phyloP scores from a whole-genome alignment of 2,113 vertebrate genomes.

The Rhinoptilus africanus region DNA sequence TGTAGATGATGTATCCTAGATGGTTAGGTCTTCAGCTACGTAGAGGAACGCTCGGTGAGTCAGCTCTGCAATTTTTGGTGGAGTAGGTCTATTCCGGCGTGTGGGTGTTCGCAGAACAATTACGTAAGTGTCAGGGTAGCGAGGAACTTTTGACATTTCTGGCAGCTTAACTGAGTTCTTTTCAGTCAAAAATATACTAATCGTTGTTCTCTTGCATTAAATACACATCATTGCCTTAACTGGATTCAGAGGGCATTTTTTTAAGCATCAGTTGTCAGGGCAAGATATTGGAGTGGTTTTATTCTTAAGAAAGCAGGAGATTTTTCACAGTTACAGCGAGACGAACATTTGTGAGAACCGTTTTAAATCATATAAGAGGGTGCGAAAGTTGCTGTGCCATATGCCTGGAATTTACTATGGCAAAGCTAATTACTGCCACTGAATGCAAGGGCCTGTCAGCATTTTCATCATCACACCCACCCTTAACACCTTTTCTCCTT shows the following conservation, averaged over 20 bases:
- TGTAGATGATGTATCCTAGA: conserved; percentile 45
- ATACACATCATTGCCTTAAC: conserved; percentile 61
- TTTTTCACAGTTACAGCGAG: conserved; percentile 35
- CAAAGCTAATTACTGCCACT: conserved; percentile 42
- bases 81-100: conserved; percentile 77
- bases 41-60: conserved; percentile 71
- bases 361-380: conserved; percentile 22
- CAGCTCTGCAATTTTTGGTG: conserved; percentile 71
- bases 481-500: background rate
- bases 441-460: conserved; percentile 1
- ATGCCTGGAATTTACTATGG: conserved; percentile 51
- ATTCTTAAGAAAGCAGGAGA: conserved; percentile 41
- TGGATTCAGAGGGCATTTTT: conserved; percentile 48
- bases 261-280: conserved; percentile 49
- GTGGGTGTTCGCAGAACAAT: conserved; percentile 78
- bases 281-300: conserved; percentile 24
- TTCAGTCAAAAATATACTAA: conserved; percentile 71
- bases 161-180: conserved; percentile 73
- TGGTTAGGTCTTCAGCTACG: conserved; percentile 56
- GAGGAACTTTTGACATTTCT: conserved; percentile 79
- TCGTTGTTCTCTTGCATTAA: conserved; percentile 69
- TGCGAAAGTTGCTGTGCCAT: conserved; percentile 28
- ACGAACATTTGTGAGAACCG: conserved; percentile 19
- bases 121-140: conserved; percentile 76
- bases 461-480: conserved; percentile 33